A percentile compares a stretch with the other conserved stretches of the same genome.
phyloP scores from a whole-genome alignment of 2,888 invertebrate genomes.

The Andrena dorsata region DNA sequence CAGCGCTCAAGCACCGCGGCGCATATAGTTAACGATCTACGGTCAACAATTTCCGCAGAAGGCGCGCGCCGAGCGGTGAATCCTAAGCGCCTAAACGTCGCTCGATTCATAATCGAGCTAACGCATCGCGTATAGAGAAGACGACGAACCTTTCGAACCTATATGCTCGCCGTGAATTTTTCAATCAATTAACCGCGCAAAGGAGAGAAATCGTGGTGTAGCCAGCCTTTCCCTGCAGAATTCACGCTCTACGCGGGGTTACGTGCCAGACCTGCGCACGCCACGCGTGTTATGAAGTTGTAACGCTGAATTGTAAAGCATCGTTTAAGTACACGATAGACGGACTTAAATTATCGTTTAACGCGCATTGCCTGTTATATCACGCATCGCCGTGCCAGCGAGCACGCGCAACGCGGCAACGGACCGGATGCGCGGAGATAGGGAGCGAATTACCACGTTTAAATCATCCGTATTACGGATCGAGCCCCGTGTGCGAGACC shows the following conservation, averaged over 20 bases:
- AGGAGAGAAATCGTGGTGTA: not conserved
- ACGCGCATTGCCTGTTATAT: conserved; percentile 65
- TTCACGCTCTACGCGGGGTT: not conserved
- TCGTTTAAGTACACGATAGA: conserved; percentile 62
- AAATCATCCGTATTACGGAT: conserved; percentile 68
- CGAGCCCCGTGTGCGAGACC: conserved; percentile 51
- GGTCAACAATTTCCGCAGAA: not conserved
- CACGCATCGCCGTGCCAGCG: conserved; percentile 56
- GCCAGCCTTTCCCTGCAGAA: not conserved
- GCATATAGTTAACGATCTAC: not conserved
- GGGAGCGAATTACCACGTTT: conserved; percentile 69
- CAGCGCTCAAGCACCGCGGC: not conserved
- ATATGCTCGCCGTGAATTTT: not conserved
- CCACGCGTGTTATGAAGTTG: conserved; percentile 44
- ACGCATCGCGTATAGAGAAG: not conserved
- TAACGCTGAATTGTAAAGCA: conserved; percentile 59
- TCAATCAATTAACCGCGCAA: not conserved
- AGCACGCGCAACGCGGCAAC: conserved; percentile 66
- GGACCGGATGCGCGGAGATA: conserved; percentile 69
- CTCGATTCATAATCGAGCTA: not conserved
- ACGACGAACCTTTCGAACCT: too few relatives aligned
- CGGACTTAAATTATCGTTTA: conserved; percentile 65
- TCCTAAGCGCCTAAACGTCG: not conserved
- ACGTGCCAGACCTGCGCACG: conserved; percentile 18
- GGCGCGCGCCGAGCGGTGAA: not conserved